Conservation (phyloP, 2,888 invertebrate species). For the Chrysodeixis includens region DNA sequence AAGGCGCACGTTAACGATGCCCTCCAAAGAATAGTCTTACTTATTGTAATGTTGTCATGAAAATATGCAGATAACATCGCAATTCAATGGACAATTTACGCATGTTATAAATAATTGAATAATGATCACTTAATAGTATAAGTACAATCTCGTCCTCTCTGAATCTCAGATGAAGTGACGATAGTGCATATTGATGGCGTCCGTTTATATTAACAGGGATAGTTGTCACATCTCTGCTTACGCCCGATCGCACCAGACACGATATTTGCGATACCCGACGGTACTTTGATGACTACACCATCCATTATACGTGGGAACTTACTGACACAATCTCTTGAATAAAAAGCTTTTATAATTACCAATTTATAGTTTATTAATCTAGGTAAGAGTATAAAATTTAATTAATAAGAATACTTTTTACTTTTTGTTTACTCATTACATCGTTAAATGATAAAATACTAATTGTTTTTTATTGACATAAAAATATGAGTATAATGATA, state of each 20-base stretch:
- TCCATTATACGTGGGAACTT: constrained; percentile 68
- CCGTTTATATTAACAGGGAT: constrained; percentile 83
- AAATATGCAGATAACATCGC: too few species aligned
- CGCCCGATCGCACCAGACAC: constrained; percentile 72
- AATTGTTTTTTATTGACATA: too few species aligned
- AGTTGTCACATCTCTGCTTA: constrained; percentile 77
- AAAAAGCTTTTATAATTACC: constrained; percentile 36
- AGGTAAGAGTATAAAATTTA: background rate
- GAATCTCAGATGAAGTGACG: constrained; percentile 64
- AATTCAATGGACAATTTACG: background rate
- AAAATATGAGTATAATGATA: too few species aligned
- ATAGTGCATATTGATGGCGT: constrained; percentile 81
- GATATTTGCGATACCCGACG: constrained; percentile 71
- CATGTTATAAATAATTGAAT: background rate
- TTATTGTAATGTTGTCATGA: too few species aligned
- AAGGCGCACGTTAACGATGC: too few species aligned
- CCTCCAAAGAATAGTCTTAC: too few species aligned
- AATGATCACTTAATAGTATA: constrained; percentile 5
- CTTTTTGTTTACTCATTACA: background rate
- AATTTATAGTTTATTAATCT: constrained; percentile 27
- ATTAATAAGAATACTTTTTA: background rate
- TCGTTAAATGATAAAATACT: background rate
- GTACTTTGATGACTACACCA: constrained; percentile 64
- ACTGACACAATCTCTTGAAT: constrained; percentile 58
- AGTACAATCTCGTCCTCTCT: constrained; percentile 37